Percentiles rank a stretch among this genome's conserved stretches.
Conservation (phyloP, 2,113 vertebrate genomes). For the Ursus arctos region DNA sequence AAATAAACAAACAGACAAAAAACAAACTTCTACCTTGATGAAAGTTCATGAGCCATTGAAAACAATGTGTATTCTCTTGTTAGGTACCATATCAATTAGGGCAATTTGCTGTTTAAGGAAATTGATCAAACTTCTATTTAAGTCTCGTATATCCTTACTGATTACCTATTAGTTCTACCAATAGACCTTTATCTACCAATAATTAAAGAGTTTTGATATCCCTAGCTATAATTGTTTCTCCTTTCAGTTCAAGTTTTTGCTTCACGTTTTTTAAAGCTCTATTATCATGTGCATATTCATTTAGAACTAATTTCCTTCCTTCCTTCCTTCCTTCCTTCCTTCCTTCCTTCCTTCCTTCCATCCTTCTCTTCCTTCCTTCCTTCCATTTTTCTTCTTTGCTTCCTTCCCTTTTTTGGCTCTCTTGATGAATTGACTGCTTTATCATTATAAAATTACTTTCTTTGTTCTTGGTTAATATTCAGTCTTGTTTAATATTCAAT, state of each 20-base stretch:
- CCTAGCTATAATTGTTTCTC: neutral
- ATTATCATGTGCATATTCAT: neutral
- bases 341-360: rapidly evolving
- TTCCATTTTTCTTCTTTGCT: too few relatives aligned
- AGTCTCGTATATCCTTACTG: neutral
- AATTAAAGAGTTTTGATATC: neutral
- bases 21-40: neutral
- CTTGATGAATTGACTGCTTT: neutral
- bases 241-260: neutral
- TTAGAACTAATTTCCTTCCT: neutral
- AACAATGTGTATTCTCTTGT: neutral
- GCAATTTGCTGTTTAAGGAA: neutral
- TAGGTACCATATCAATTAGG: neutral
- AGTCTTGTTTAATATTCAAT: neutral
- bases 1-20: neutral
- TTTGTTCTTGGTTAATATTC: neutral
- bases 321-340: rapidly evolving
- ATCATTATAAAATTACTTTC: neutral
- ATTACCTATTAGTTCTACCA: neutral
- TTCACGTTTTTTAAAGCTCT: neutral
- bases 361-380: too few relatives aligned
- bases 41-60: neutral
- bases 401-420: neutral
- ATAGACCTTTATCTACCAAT: neutral
- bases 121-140: neutral